These are phyloP conservation scores for Choloepus didactylus DNA, from an alignment of 2,797 vertebrate genomes.

Conservation along the genomic window DNA sequence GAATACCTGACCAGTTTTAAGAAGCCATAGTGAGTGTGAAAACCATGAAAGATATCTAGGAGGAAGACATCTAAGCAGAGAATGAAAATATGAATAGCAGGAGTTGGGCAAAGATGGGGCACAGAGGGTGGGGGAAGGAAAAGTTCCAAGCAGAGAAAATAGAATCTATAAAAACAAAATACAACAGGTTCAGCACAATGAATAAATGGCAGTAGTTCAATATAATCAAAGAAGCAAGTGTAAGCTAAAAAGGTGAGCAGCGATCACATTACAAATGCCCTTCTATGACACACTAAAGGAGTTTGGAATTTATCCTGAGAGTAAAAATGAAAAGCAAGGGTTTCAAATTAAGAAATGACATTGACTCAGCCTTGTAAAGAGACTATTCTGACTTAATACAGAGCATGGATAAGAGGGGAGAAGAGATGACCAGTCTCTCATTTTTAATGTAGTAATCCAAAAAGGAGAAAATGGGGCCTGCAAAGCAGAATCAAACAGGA, in stretches of 20 bases:
- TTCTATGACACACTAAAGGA: not conserved
- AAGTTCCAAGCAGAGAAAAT: not conserved
- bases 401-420: not conserved
- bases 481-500: not conserved
- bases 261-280: no score
- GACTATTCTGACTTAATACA: not conserved
- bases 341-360: not conserved
- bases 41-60: not conserved
- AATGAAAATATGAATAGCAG: not conserved
- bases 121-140: not conserved
- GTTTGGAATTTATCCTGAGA: not conserved
- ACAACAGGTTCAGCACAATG: not conserved
- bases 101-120: not conserved
- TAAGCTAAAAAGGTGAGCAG: not conserved
- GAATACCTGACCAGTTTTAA: not conserved
- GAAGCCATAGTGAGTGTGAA: not conserved
- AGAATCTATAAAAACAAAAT: not conserved
- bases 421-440: not conserved
- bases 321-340: not conserved
- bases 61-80: not conserved
- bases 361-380: not conserved
- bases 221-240: not conserved
- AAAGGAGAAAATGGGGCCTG: not conserved
- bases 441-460: not conserved
- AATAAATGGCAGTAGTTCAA: not conserved